Evolutionary conservation across 2,113 vertebrate species (phyloP), one percentile per base, ranked within the genome.

Genomic region (Andinoacara biseriatus): DNA sequence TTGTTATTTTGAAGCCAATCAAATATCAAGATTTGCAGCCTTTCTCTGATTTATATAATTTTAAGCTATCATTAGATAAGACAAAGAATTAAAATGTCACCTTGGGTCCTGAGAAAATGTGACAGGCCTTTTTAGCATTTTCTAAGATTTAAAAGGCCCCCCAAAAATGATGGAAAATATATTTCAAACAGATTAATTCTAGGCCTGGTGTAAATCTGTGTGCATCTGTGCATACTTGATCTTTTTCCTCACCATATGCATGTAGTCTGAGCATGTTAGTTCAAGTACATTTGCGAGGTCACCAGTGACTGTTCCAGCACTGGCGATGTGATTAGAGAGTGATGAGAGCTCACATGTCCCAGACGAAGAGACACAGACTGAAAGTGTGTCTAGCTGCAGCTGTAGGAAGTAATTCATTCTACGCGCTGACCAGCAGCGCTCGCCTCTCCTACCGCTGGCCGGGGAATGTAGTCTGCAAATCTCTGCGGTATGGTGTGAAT

Each of bases 351-450:
- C 52, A 85, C 83, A 91, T 74, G 61, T 77, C 60, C 56, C 52
- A 79, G 59, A 74, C 63, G 43, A 46, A 52, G 78, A 90, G 58
- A 80, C 74, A 46, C 79, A 89, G 80, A 78, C 72, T 56, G 56
- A 77, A 58, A 87, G 69, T 76, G 67, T 65, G 78, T 90, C 80
- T 85, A 81, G 74, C 69, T 89, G 88, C 93, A 95, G 91, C 92
- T 95, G 93, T 82, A 89, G 94, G 89, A 95, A 93, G 92, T 93
- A 89, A 94, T 93, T 94, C 87, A 93, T 95, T 90, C 78, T 85
- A 79, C 74, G 75, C 58, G 38, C 77, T 87, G 92, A 93, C 91
- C 86, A 82, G 80, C 86, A 76, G 77, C 26, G 9, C 85, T 86
- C 65, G 77, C 61, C 79, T 81, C 75, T 84, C 35, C 86, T 7